These are phyloP conservation scores for Panagrolaimus sp. DNA, from an alignment of 1,140 invertebrate genomes.

Conservation along the genomic window DNA sequence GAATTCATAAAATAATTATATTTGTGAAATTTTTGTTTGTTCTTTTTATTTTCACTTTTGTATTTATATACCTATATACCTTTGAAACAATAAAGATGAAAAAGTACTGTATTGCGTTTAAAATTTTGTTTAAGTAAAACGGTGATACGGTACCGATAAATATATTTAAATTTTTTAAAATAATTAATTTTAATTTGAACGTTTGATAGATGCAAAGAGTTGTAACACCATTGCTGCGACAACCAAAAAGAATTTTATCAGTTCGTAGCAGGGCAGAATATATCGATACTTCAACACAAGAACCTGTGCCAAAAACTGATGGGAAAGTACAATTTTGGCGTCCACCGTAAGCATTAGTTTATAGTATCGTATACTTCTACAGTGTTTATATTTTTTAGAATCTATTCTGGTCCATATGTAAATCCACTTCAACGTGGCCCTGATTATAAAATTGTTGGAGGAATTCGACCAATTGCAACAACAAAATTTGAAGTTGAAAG, in stretches of 20 bases:
- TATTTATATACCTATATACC: conserved; percentile 19
- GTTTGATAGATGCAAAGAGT: background rate
- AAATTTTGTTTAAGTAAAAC: conserved; percentile 12
- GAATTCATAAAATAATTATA: conserved; percentile 67
- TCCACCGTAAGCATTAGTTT: background rate
- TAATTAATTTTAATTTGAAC: background rate
- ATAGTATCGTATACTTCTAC: background rate
- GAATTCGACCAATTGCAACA: conserved; percentile 29
- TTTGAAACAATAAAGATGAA: background rate
- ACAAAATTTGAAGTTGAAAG: conserved; percentile 29
- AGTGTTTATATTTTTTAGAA: conserved; percentile 27
- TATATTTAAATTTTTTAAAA: conserved; percentile 1
- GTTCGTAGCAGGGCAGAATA: background rate
- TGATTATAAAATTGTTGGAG: conserved; percentile 45
- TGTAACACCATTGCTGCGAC: too few relatives aligned
- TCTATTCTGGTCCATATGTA: conserved; percentile 42
- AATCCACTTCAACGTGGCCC: conserved; percentile 41
- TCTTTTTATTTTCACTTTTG: conserved; percentile 17
- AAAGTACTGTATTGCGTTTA: conserved; percentile 12
- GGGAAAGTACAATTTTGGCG: too few relatives aligned
- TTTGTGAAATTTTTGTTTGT: conserved; percentile 6
- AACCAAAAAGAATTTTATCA: too few relatives aligned
- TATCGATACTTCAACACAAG: background rate
- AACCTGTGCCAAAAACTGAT: background rate
- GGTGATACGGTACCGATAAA: background rate